Evolutionary conservation across 2,888 invertebrate species (phyloP), one percentile per base, ranked within the genome.

Genomic region (Sphaerophoria taeniata): DNA sequence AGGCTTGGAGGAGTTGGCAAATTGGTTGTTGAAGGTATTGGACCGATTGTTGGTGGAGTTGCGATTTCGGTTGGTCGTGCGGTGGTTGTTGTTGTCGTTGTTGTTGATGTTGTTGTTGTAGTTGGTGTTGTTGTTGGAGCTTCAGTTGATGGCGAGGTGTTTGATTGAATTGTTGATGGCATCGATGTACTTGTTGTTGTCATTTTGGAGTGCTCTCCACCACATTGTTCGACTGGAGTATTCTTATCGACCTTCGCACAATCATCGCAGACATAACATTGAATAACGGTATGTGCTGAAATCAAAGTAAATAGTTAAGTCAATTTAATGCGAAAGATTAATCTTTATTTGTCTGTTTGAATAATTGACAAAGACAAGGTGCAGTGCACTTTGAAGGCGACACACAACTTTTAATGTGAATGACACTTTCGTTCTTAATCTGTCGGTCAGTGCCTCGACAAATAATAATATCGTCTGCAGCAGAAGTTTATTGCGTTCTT

Each of bases 241-340:
- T 87, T 67, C 14, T 81, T 87, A 6, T 88, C 87, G 43, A 90
- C 69, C 49, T 87, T 82, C 0, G 70, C 75, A 56, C 92, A 92
- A 55, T 91, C 79, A 24, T 91, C 89, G 79, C 91, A 91, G 6
- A 91, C 89, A 80, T 91, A 91, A 84, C 91, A 91, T 87, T 88
- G 86, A 11, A 91, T 76, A 67, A 90, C 88, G 47, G 67, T 74
- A 7, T 79, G 73, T 0, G 73, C 88, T 88, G 74, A 31, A 76
- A 79, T 2, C 24, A 24, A n/a, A 24, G 47, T 24, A 69, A 69
- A 67, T 24, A 70, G 0, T 34, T 36, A 36, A 51, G 1, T 36
- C 6, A 65, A 49, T 65, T 65, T 34, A 4, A 70, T 53, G 36
- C 16, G 16, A 49, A 71, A 36, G n/a, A 65, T 24, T 45, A 11